Conservation (phyloP, 2,113 vertebrate genomes). For the Pseudolaguvia tuberculata region DNA sequence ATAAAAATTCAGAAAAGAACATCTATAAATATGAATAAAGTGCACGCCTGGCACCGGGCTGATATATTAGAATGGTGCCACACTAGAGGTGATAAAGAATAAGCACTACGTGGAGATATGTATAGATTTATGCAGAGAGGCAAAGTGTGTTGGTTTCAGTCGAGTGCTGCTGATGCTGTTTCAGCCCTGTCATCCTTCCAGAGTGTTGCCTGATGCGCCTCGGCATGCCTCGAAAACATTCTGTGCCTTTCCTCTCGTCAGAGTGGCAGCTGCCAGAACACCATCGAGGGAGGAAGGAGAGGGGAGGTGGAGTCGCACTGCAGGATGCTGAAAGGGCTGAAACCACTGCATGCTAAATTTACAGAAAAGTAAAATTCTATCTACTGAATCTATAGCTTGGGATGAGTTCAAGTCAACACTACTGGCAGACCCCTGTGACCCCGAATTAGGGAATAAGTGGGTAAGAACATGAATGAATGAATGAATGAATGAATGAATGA, state of each 20-base stretch:
- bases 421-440: too few relatives aligned
- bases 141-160: slow-evolving; percentile 42
- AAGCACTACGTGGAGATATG: slow-evolving; percentile 38
- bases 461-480: too few relatives aligned
- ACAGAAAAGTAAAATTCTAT: background rate
- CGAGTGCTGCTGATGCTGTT: slow-evolving; percentile 46
- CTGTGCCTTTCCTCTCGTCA: slow-evolving; percentile 34
- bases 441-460: too few relatives aligned
- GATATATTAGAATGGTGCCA: slow-evolving; percentile 43
- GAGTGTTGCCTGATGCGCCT: slow-evolving; percentile 39
- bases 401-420: slow-evolving; percentile 13
- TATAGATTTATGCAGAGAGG: slow-evolving; percentile 34
- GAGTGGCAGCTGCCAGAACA: slow-evolving; percentile 50
- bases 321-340: slow-evolving; percentile 40
- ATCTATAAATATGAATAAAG: slow-evolving; percentile 47
- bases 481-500: too few relatives aligned
- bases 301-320: slow-evolving; percentile 12
- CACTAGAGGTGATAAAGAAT: slow-evolving; percentile 40
- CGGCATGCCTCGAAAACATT: slow-evolving; percentile 43
- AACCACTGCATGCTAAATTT: slow-evolving; percentile 32
- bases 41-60: slow-evolving; percentile 26
- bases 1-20: slow-evolving; percentile 37
- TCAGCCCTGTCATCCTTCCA: slow-evolving; percentile 46
- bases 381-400: slow-evolving; percentile 15
- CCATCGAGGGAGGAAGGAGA: slow-evolving; percentile 28